These are phyloP conservation scores for Prionace glauca DNA, from an alignment of 2,797 vertebrate genomes.

Conservation along the genomic window DNA sequence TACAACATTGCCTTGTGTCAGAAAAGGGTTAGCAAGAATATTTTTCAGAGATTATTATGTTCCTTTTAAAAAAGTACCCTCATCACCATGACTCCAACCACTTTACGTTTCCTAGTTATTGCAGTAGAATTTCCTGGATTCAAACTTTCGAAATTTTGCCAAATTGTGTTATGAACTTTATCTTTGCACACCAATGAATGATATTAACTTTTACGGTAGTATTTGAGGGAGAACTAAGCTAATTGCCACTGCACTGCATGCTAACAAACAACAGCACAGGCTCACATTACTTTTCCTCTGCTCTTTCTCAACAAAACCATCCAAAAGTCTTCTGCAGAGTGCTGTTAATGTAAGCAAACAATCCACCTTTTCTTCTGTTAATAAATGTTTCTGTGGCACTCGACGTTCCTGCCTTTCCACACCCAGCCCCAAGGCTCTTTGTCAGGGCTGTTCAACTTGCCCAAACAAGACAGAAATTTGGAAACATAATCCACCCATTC, in stretches of 20 bases:
- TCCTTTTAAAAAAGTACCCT: neutral
- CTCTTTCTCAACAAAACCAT: neutral
- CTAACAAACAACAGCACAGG: no score
- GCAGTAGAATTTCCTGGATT: neutral
- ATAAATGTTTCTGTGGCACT: slow-evolving; percentile 46
- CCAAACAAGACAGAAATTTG: slow-evolving; percentile 66
- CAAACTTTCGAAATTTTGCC: neutral
- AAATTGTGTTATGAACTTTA: neutral
- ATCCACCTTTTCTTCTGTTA: slow-evolving; percentile 48
- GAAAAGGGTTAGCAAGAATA: neutral
- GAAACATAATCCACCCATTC: slow-evolving; percentile 64
- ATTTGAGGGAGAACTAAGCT: neutral
- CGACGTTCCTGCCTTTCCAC: slow-evolving; percentile 62
- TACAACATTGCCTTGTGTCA: neutral
- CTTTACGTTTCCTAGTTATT: neutral
- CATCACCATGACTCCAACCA: neutral
- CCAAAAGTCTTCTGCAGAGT: neutral
- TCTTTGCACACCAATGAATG: neutral
- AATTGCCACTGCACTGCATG: neutral
- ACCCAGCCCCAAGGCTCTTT: slow-evolving; percentile 59
- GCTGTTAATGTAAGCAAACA: slow-evolving; percentile 52
- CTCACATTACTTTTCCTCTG: neutral
- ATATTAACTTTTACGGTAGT: neutral
- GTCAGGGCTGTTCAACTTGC: slow-evolving; percentile 63
- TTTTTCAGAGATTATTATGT: neutral